Percentiles rank a stretch among this genome's conserved stretches.
These are phyloP conservation scores for Agrochola macilenta DNA, from an alignment of 2,888 invertebrate genomes.

Conservation along the genomic window DNA sequence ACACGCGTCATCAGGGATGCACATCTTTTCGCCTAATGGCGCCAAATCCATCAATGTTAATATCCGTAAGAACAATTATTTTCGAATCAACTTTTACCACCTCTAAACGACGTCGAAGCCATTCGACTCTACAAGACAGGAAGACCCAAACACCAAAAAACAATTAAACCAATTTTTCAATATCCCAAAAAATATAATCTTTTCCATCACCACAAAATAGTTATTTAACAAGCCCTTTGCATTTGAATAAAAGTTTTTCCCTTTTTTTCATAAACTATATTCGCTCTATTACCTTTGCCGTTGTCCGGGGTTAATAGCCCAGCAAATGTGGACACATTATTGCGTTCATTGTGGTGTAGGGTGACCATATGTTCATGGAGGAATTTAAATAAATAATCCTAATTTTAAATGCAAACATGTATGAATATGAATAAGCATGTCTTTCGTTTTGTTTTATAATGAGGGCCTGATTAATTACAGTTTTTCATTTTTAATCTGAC, in stretches of 20 bases:
- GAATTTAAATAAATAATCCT: constrained; percentile 56
- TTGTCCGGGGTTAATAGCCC: constrained; percentile 82
- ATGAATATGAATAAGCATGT: constrained; percentile 29
- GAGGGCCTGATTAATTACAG: constrained; percentile 38
- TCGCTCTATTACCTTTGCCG: constrained; percentile 73
- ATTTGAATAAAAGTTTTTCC: constrained; percentile 53
- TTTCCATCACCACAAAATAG: constrained; percentile 57
- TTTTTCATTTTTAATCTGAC: constrained; percentile 39
- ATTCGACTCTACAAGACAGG: too few species aligned
- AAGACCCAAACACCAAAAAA: constrained; percentile 21
- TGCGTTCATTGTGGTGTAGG: constrained; percentile 64
- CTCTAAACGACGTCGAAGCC: too few species aligned
- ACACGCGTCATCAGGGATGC: too few species aligned
- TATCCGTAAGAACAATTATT: too few species aligned
- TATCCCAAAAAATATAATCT: constrained; percentile 47
- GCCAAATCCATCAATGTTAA: too few species aligned
- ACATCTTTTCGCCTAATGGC: too few species aligned
- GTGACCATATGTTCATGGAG: constrained; percentile 71
- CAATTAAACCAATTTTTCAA: constrained; percentile 54
- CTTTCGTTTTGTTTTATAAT: constrained; percentile 37
- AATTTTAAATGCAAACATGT: constrained; percentile 55
- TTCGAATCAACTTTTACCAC: too few species aligned
- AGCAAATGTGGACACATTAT: constrained; percentile 83
- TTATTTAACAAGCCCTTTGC: constrained; percentile 60
- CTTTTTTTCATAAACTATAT: constrained; percentile 62